phyloP scores from a whole-genome alignment of 2,797 vertebrate species.

The Hemibagrus guttatus region DNA sequence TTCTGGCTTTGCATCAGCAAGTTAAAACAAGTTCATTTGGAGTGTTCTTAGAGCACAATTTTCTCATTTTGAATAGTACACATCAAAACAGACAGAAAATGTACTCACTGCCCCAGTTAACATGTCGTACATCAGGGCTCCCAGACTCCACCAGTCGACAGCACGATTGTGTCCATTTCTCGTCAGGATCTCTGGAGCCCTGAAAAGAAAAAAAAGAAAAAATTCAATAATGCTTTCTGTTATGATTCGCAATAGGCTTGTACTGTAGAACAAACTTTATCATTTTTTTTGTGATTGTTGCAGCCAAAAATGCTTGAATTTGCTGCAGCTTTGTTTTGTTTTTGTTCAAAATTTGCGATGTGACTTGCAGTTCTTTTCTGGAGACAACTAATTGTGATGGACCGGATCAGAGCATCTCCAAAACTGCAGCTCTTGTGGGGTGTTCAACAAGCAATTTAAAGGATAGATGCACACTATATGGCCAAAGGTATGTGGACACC shows the following conservation, averaged over 20 bases:
- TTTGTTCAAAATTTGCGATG: no score
- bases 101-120: constrained; percentile 97
- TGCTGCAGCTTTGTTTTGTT: no score
- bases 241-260: not conserved
- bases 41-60: not conserved
- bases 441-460: no score
- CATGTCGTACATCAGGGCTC: constrained; percentile 99
- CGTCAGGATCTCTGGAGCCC: constrained; percentile 99
- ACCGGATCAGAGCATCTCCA: no score
- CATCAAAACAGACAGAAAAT: constrained; percentile 1
- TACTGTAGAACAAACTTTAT: not conserved
- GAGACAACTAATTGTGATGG: no score
- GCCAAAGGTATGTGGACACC: no score
- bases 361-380: no score
- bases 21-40: not conserved
- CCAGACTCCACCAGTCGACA: constrained; percentile 99
- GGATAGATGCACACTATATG: no score
- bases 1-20: not conserved
- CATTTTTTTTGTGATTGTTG: no score
- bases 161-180: constrained; percentile 98
- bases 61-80: no score
- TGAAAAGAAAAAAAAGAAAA: constrained; percentile 56
- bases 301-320: no score
- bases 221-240: not conserved
- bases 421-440: no score